Evolutionary conservation across 2,113 vertebrate genomes (phyloP).

Genomic region (Colius striatus): DNA sequence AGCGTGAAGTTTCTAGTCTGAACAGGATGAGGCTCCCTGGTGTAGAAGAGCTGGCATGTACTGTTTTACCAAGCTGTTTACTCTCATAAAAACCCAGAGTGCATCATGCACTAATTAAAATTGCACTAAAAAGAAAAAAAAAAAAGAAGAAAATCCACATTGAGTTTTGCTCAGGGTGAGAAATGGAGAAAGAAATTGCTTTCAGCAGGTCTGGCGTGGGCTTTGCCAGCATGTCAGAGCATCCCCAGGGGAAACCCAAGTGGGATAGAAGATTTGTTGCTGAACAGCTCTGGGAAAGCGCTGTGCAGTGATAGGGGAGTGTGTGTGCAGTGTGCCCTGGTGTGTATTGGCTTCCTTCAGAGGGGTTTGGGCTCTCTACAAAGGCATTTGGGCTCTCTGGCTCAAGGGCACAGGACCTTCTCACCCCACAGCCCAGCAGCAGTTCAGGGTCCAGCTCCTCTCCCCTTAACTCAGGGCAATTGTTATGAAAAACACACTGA

Average conservation of each 20-base stretch:
- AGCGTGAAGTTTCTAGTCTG: neutral
- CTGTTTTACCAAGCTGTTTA: slow-evolving; percentile 49
- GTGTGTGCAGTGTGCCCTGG: neutral
- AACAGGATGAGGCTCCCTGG: slow-evolving; percentile 55
- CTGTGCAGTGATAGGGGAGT: neutral
- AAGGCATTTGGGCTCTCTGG: neutral
- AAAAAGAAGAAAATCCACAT: slow-evolving; percentile 6
- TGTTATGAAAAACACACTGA: neutral
- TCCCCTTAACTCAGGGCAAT: too few species aligned
- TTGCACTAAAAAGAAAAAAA: neutral
- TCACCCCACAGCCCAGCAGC: neutral
- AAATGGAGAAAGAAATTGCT: neutral
- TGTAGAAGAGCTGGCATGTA: neutral
- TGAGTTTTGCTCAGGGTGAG: neutral
- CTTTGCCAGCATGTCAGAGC: neutral
- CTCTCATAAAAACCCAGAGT: slow-evolving; percentile 34
- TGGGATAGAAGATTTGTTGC: neutral
- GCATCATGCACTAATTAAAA: slow-evolving; percentile 54
- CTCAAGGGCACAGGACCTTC: neutral
- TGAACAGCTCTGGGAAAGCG: neutral
- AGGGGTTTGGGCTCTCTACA: neutral
- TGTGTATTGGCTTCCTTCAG: neutral
- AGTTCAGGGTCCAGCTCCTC: neutral
- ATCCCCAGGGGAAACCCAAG: neutral
- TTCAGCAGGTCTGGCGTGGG: neutral